Conservation (phyloP, 2,888 invertebrate species). For the Sphinx pinastri region DNA sequence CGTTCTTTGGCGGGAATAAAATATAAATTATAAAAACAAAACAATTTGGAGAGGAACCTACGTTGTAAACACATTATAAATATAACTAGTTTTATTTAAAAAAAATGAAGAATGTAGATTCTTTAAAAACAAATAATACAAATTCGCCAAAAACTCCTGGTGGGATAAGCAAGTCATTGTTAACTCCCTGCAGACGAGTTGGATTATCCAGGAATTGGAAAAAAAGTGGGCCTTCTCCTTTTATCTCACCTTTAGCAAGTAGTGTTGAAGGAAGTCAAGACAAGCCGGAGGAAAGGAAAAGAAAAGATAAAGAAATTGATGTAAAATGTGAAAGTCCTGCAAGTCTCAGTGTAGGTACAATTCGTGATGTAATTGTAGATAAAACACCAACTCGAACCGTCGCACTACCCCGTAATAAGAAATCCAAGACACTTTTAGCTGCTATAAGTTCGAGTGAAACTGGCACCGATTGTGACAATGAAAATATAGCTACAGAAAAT, state of each 20-base stretch:
- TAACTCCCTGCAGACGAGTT: conserved; percentile 81
- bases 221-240: conserved; percentile 66
- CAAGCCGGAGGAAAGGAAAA: conserved; percentile 51
- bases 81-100: neutral
- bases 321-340: conserved; percentile 37
- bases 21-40: conserved; percentile 14
- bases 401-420: conserved; percentile 57
- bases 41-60: conserved; percentile 13
- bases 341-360: conserved; percentile 22
- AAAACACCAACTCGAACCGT: conserved; percentile 57
- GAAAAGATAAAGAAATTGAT: conserved; percentile 48
- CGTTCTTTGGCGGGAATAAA: conserved; percentile 42
- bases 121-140: conserved; percentile 50
- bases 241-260: conserved; percentile 65
- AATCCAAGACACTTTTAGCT: conserved; percentile 55
- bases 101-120: conserved; percentile 59
- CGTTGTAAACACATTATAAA: too few species aligned
- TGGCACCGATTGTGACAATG: conserved; percentile 6
- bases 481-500: conserved; percentile 6
- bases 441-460: conserved; percentile 40
- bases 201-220: conserved; percentile 79
- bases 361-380: conserved; percentile 27
- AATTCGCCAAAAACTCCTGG: conserved; percentile 77
- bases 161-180: conserved; percentile 78
- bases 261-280: conserved; percentile 43